Base-by-base conservation (phyloP, 1,140 invertebrate species). In the Drosophila takahashii region DNA sequence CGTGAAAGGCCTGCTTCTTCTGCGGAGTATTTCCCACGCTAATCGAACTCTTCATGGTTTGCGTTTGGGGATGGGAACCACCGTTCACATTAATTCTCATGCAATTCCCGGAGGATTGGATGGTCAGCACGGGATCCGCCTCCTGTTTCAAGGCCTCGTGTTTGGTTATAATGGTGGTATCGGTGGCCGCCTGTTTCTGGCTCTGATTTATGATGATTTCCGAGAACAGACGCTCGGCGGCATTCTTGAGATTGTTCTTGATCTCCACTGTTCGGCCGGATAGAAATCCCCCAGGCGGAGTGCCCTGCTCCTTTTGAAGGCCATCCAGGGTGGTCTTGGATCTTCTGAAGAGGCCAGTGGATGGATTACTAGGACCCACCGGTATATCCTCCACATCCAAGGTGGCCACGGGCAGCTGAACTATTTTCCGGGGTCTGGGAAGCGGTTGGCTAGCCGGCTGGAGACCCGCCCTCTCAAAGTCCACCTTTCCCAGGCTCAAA, bases 1-100 rank as follows among this genome's bases (percentile, higher is more conserved):
- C 92, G 51, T 92, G 92, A 57, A 92, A 92, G 39, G 86, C 80
- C n/a, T 78, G 76, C 71, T 92, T 92, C 66, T 92, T 90, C n/a
- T 92, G 91, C 2, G 91, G 78, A 1, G 90, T 81, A 41, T 76
- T 75, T n/a, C 77, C 83, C 18, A 72, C 83, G 41, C 77, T 84
- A 8, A 83, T 58, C 5, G 80, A 76, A 22, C 50, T 75, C 51
- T 81, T 90, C 10, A 73, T 71, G 29, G 66, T 36, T 59, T 77
- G 77, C n/a, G 86, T 51, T 45, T 44, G 34, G 18, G 83, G 22
- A 3, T 22, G 41, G 50, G 37, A 26, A 36, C 53, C 60, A 10
- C 32, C 78, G 50, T 41, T 77, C 29, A 27, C 81, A 57, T 39
- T 73, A 44, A 42, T 86, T 47, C 45, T 57, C 78, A 62, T 90